Evolutionary conservation across 2,797 vertebrate species (phyloP).

Genomic region (Lepidocolaptes lacrymiger): DNA sequence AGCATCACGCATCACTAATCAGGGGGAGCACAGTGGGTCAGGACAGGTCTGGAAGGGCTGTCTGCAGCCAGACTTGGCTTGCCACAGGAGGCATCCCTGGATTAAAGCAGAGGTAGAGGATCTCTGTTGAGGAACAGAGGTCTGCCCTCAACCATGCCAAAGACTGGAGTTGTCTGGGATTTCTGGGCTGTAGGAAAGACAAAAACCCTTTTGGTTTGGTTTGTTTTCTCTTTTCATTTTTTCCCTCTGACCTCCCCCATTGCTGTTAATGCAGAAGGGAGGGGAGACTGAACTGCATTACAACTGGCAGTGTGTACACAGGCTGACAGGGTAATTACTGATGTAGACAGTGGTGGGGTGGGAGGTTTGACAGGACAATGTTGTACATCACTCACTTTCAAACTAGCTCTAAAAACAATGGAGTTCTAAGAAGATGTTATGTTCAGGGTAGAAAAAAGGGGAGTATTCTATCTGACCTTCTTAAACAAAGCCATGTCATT

Average conservation of each 20-base stretch:
- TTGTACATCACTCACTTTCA: not conserved
- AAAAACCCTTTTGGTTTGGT: not conserved
- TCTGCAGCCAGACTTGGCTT: not conserved
- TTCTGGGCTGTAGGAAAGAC: not conserved
- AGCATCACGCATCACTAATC: not conserved
- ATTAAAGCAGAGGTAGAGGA: not conserved
- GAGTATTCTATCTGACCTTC: not conserved
- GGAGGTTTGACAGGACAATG: not conserved
- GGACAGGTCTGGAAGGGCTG: not conserved
- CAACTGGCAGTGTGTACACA: not conserved
- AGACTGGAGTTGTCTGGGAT: not conserved
- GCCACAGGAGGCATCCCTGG: not conserved
- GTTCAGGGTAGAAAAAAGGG: not conserved
- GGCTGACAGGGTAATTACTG: slow-evolving; percentile 25
- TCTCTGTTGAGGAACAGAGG: not conserved
- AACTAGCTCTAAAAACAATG: not conserved
- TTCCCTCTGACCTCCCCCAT: not conserved
- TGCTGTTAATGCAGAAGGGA: not conserved
- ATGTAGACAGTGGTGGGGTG: not conserved
- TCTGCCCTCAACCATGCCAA: not conserved
- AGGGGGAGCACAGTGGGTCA: not conserved
- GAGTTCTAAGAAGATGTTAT: not conserved
- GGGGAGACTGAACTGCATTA: not conserved
- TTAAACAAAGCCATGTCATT: not conserved
- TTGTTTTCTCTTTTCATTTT: no score